These are phyloP conservation scores for Aphis craccivora DNA, from an alignment of 1,140 invertebrate genomes.

Conservation along the genomic window DNA sequence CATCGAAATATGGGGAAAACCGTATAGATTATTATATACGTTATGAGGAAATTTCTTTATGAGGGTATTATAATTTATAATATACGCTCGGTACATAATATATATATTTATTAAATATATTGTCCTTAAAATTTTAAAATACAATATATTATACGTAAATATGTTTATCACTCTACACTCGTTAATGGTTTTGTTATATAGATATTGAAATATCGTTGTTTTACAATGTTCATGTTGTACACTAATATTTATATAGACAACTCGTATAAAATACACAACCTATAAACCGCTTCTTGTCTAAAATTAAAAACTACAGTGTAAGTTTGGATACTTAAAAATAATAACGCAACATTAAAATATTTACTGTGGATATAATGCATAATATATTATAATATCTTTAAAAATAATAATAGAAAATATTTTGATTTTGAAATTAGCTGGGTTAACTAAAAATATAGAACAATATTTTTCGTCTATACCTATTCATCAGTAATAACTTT, in stretches of 20 bases:
- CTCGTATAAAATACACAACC: neutral
- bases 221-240: neutral
- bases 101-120: neutral
- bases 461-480: neutral
- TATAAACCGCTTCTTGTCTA: neutral
- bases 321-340: neutral
- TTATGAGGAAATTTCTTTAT: neutral
- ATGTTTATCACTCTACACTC: neutral
- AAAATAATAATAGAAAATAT: neutral
- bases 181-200: neutral
- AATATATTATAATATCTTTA: neutral
- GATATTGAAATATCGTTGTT: slow-evolving; percentile 11
- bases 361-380: neutral
- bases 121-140: slow-evolving; percentile 4
- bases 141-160: neutral
- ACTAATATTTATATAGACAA: neutral
- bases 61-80: neutral
- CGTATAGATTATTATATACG: neutral
- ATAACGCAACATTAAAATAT: neutral
- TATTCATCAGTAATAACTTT: neutral
- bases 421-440: neutral
- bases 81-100: neutral
- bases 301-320: neutral
- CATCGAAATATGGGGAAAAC: neutral
- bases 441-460: neutral